These are phyloP conservation scores for Platycheirus albimanus DNA, from an alignment of 2,888 invertebrate genomes.

Conservation along the genomic window DNA sequence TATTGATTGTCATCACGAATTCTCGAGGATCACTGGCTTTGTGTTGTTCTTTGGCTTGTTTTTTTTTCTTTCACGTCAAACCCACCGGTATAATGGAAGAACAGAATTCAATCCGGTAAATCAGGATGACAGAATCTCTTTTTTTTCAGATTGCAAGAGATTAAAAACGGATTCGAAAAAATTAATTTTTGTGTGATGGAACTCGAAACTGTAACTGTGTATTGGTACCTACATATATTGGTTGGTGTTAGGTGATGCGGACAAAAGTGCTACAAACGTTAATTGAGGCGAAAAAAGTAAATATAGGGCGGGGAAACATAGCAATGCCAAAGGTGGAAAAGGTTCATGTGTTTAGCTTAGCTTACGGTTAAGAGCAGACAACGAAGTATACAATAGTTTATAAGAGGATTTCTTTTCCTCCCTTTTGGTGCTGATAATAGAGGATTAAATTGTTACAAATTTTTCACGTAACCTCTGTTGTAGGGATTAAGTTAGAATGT, in stretches of 20 bases:
- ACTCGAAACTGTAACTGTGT: slow-evolving; percentile 52
- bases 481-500: neutral
- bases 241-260: slow-evolving; percentile 31
- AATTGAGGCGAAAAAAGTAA: slow-evolving; percentile 40
- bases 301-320: slow-evolving; percentile 50
- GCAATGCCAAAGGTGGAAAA: slow-evolving; percentile 58
- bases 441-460: slow-evolving; percentile 58
- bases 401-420: slow-evolving; percentile 56
- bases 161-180: slow-evolving; percentile 44
- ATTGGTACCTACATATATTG: too few species aligned
- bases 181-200: slow-evolving; percentile 30
- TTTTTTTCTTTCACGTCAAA: slow-evolving; percentile 53
- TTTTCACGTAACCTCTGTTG: slow-evolving; percentile 4
- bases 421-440: slow-evolving; percentile 51
- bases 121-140: slow-evolving; percentile 56
- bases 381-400: slow-evolving; percentile 52
- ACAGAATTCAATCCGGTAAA: slow-evolving; percentile 61
- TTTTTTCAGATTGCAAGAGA: slow-evolving; percentile 40
- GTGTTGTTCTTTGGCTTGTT: slow-evolving; percentile 37
- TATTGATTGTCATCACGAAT: slow-evolving; percentile 55
- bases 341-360: slow-evolving; percentile 42
- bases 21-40: slow-evolving; percentile 58
- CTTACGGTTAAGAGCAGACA: slow-evolving; percentile 43
- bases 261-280: slow-evolving; percentile 56
- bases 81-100: slow-evolving; percentile 41